A percentile compares a stretch with the other conserved stretches of the same genome.
Evolutionary conservation across 2,888 invertebrate species (phyloP).

Genomic region (Drosophila recens): DNA sequence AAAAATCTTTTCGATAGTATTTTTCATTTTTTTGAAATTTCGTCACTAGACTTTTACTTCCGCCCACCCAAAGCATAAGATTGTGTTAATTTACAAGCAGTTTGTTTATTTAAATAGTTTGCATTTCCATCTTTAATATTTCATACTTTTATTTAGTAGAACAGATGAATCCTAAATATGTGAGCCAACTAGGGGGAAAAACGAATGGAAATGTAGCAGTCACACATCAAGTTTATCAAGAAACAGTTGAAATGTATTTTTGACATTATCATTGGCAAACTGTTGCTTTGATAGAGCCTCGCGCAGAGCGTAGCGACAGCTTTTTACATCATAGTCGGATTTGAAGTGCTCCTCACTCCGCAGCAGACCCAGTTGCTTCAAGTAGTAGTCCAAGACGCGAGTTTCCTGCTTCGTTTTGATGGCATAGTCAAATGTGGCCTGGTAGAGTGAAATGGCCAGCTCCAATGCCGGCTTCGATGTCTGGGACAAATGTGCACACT

Average conservation of each 20-base stretch:
- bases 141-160: constrained; percentile 2
- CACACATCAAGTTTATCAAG: constrained; percentile 77
- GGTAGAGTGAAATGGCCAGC: constrained; percentile 78
- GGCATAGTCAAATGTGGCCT: constrained; percentile 83
- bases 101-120: constrained; percentile 31
- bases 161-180: constrained; percentile 1
- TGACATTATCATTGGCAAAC: constrained; percentile 81
- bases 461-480: constrained; percentile 81
- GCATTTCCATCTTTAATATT: background rate
- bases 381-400: constrained; percentile 83
- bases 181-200: background rate
- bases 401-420: constrained; percentile 81
- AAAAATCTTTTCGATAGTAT: too few species aligned
- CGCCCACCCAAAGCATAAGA: background rate
- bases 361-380: constrained; percentile 83
- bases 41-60: too few species aligned
- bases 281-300: constrained; percentile 75
- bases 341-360: constrained; percentile 83
- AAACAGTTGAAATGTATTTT: constrained; percentile 82
- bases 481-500: constrained; percentile 82
- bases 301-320: constrained; percentile 83
- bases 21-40: too few species aligned
- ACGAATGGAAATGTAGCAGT: background rate
- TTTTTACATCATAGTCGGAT: constrained; percentile 79
- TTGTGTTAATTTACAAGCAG: background rate